Percentiles rank a stretch among this genome's conserved stretches.
Evolutionary conservation across 2,888 invertebrate genomes (phyloP).

Genomic region (Sphecodes monilicornis): DNA sequence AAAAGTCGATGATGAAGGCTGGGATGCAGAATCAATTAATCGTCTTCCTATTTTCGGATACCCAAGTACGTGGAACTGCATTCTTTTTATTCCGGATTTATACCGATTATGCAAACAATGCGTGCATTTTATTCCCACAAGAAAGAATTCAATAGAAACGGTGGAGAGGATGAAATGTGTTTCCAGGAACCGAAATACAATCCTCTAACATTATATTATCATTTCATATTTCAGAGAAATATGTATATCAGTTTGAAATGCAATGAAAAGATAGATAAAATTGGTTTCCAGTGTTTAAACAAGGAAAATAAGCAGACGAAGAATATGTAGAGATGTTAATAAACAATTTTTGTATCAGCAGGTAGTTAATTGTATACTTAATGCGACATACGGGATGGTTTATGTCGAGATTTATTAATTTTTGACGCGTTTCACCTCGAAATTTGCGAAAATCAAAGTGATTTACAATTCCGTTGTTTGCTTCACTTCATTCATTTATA

Average conservation of each 20-base stretch:
- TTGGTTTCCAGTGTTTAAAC: background rate
- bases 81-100: background rate
- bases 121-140: background rate
- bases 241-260: background rate
- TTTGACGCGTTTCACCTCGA: background rate
- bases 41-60: conserved; percentile 95
- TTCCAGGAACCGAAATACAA: background rate
- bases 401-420: background rate
- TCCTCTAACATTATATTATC: background rate
- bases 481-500: background rate
- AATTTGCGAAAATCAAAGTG: background rate
- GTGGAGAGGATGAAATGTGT: too few species aligned
- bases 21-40: conserved; percentile 91
- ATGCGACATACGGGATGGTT: background rate
- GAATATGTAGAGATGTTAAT: background rate
- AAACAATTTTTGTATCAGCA: background rate
- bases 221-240: background rate
- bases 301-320: background rate
- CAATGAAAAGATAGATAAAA: background rate
- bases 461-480: background rate
- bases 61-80: conserved; percentile 86
- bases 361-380: background rate
- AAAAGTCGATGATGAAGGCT: conserved; percentile 90
- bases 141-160: background rate
- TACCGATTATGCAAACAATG: background rate